Base-by-base conservation (phyloP, 2,888 invertebrate genomes). In the Pterobdella sp. region DNA sequence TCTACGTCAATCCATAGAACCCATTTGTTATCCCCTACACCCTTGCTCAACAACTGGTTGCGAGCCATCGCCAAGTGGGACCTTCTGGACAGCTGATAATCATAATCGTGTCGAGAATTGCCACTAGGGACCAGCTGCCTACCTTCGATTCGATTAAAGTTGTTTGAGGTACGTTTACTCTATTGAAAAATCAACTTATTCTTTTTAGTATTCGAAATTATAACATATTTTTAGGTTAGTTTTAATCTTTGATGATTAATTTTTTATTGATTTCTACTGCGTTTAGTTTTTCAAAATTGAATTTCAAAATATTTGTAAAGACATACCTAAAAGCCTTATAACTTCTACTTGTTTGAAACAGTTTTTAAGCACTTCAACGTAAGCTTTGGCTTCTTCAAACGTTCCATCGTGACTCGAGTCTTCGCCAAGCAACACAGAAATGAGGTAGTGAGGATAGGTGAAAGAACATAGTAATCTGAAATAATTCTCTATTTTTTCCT, bases 1-100 rank as follows among this genome's bases (percentile, higher is more conserved):
- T 82, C 82, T 68, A 78, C 79, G 72, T 82, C 82, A 34, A 81
- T 78, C 82, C 82, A 82, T 35, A 82, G 63, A 1, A 80, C 81
- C 79, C 80, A 81, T 31, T 72, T 63, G 32, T 78, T 76, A 3
- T 78, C 72, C 60, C 75, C 71, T 29, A 81, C 72, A n/a, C 77
- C 79, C 4, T 75, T 71, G 37, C 76, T 71, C 10, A 81, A 72
- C 14, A 82, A 74, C 68, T 76, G 73, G 72, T 82, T 82, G 4
- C 82, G 75, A 0, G 80, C 76, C 67, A 78, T 75, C 0, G 82
- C 81, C 18, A 82, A 74, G 74, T 82, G 82, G 2, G 76, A 72
- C 26, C 82, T 76, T 3, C 82, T 72, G 26, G 75, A 69, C 52
- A 76, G 73, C 74, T 82, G 82, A 56, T 75, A 77, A 1, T 72